Evolutionary conservation across 2,797 vertebrate species (phyloP).

Genomic region (Clamator glandarius): DNA sequence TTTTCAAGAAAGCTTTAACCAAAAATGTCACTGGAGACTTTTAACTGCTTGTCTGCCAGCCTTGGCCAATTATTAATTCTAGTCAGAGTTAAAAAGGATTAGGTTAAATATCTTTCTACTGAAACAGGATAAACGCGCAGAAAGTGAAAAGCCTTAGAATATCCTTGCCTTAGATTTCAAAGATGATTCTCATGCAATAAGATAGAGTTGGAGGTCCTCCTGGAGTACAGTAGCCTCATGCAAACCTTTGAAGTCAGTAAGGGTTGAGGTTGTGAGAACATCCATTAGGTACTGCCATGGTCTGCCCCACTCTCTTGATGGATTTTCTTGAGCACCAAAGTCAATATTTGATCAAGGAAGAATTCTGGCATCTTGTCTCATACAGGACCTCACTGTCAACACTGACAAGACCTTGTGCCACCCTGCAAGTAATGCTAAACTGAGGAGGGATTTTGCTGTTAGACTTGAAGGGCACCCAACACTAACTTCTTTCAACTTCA

Average conservation of each 20-base stretch:
- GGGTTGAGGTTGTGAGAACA: neutral
- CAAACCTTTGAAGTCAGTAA: neutral
- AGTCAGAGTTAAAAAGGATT: neutral
- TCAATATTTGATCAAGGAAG: neutral
- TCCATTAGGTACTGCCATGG: neutral
- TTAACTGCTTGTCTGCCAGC: constrained; percentile 12
- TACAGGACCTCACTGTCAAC: neutral
- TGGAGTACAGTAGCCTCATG: neutral
- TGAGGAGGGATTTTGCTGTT: neutral
- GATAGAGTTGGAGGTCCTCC: neutral
- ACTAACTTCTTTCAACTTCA: neutral
- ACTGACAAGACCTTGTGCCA: neutral
- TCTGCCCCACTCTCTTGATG: neutral
- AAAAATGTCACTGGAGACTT: neutral
- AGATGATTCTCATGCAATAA: neutral
- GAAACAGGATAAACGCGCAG: neutral
- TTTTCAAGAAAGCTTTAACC: neutral
- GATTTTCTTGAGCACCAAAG: neutral
- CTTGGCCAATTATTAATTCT: neutral
- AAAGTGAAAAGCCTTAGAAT: neutral
- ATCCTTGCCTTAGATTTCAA: neutral
- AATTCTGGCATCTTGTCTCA: neutral
- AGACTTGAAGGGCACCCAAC: neutral
- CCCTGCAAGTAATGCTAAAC: neutral
- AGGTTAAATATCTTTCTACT: neutral